Conservation (phyloP, 2,797 vertebrate species). For the Pseudochromis fuscus region DNA sequence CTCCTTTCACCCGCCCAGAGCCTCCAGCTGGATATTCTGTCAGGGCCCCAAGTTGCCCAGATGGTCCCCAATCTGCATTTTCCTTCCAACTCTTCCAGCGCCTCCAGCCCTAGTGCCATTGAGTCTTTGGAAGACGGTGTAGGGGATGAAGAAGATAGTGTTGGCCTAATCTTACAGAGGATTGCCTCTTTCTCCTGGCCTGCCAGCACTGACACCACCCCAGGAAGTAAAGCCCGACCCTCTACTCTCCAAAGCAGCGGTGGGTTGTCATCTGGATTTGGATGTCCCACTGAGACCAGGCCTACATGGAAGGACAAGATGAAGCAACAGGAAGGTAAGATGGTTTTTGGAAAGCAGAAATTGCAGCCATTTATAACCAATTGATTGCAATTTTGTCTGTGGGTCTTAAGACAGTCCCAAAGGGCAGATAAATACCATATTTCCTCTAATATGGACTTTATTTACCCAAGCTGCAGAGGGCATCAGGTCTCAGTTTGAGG, state of each 20-base stretch:
- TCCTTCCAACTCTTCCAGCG: slow-evolving; percentile 59
- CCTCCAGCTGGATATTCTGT: slow-evolving; percentile 71
- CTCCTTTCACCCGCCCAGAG: slow-evolving; percentile 70
- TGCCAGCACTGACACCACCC: slow-evolving; percentile 23
- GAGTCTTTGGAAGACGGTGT: background rate
- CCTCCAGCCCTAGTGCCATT: slow-evolving; percentile 21
- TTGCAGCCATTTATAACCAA: background rate
- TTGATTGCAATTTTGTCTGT: no score
- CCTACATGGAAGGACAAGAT: slow-evolving; percentile 16
- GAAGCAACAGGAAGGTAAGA: slow-evolving; percentile 66
- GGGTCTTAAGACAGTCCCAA: no score
- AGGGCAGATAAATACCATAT: no score
- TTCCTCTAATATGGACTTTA: no score
- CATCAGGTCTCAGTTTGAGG: no score
- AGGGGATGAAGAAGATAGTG: slow-evolving; percentile 68
- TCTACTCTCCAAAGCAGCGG: slow-evolving; percentile 53
- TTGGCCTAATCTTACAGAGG: slow-evolving; percentile 82
- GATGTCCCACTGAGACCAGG: slow-evolving; percentile 14
- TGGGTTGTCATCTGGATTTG: slow-evolving; percentile 19
- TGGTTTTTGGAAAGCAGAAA: background rate
- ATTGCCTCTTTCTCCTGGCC: slow-evolving; percentile 81
- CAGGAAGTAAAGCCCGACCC: slow-evolving; percentile 3
- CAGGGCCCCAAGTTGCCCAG: slow-evolving; percentile 78
- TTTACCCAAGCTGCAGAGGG: no score
- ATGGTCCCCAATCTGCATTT: slow-evolving; percentile 36